Evolutionary conservation across 1,140 invertebrate species (phyloP).

Genomic region (Apocrypta bakeri): DNA sequence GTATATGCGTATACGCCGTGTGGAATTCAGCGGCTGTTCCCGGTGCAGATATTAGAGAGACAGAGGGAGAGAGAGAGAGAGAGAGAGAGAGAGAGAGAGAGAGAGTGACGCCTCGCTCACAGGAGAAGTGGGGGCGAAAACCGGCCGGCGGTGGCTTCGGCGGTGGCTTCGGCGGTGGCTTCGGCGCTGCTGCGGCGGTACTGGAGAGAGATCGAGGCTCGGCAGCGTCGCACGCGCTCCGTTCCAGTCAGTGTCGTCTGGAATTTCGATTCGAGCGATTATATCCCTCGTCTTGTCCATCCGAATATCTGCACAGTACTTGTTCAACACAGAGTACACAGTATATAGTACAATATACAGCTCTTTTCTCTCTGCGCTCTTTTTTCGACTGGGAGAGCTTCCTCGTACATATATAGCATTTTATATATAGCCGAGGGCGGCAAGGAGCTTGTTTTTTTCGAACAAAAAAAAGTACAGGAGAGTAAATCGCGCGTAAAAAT

Average conservation of each 20-base stretch:
- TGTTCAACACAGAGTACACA: too few relatives aligned
- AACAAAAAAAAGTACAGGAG: too few relatives aligned
- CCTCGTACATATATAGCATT: neutral
- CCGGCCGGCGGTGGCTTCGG: slow-evolving; percentile 59
- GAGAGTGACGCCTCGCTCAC: slow-evolving; percentile 15
- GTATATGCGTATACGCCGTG: too few relatives aligned
- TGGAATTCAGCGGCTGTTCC: slow-evolving; percentile 25
- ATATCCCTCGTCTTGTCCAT: neutral
- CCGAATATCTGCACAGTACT: neutral
- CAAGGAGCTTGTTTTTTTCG: neutral
- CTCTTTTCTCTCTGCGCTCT: too few relatives aligned
- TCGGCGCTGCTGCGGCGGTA: slow-evolving; percentile 31
- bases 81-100: neutral
- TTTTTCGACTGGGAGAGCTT: too few relatives aligned
- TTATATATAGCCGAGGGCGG: neutral
- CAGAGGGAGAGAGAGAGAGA: slow-evolving; percentile 6
- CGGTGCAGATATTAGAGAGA: slow-evolving; percentile 42
- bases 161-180: neutral
- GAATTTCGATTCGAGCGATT: slow-evolving; percentile 35
- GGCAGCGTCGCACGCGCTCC: slow-evolving; percentile 9
- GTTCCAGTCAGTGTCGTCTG: slow-evolving; percentile 48
- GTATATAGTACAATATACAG: too few relatives aligned
- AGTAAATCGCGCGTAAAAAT: slow-evolving; percentile 50
- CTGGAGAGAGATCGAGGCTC: neutral
- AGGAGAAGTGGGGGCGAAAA: slow-evolving; percentile 48